A percentile compares a stretch with the other conserved stretches of the same genome.
phyloP scores from a whole-genome alignment of 2,113 vertebrate genomes.

The Acrocephalus kingi region DNA sequence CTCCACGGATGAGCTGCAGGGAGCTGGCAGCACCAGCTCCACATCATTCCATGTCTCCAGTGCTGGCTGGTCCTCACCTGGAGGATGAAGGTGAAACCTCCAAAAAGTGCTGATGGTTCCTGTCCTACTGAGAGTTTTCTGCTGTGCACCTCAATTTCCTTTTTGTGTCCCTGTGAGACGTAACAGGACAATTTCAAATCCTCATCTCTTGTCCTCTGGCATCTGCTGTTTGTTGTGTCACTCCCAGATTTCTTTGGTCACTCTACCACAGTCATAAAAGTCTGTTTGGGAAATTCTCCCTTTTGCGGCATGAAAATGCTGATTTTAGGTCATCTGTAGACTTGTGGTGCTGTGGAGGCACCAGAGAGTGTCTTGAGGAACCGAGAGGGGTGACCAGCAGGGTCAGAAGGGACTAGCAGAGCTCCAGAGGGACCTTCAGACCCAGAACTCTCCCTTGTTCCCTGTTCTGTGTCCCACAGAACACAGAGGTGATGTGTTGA shows the following conservation, averaged over 20 bases:
- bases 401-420: not conserved
- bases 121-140: not conserved
- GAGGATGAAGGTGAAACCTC: not conserved
- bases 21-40: not conserved
- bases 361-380: not conserved
- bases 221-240: not conserved
- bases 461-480: not conserved
- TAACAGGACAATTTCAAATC: not conserved
- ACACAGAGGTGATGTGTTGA: not conserved
- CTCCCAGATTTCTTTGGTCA: not conserved
- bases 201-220: not conserved
- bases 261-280: not conserved
- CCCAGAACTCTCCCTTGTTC: not conserved
- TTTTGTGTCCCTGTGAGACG: accelerated
- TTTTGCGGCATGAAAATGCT: not conserved
- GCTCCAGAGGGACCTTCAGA: not conserved
- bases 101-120: not conserved
- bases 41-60: not conserved
- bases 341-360: not conserved
- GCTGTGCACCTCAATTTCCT: not conserved
- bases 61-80: not conserved
- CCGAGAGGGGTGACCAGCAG: not conserved
- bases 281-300: not conserved
- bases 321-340: not conserved
- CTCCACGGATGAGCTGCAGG: not conserved